Percentiles rank a stretch among this genome's conserved stretches.
Evolutionary conservation across 92 coral and sea anemone species (phyloP).

Genomic region (Palythoa grandiflora): DNA sequence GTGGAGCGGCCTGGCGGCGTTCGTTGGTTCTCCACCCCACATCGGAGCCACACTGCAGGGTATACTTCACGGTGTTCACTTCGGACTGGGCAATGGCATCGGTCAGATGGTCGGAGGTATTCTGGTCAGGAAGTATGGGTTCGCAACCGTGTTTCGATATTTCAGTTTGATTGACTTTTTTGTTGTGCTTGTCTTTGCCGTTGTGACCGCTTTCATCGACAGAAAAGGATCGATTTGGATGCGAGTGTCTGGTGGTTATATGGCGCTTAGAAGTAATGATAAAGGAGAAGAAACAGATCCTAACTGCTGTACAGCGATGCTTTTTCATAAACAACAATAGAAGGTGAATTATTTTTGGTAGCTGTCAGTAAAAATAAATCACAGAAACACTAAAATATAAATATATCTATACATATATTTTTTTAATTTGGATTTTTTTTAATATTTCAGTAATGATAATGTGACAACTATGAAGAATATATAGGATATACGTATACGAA

Average conservation of each 20-base stretch:
- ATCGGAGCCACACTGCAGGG: slow-evolving; percentile 99
- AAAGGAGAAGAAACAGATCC: background rate
- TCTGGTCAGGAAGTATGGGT: slow-evolving; percentile 72
- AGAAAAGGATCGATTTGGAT: slow-evolving; percentile 81
- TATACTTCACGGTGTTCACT: slow-evolving; percentile 85
- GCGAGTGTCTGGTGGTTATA: slow-evolving; percentile 80
- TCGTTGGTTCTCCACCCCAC: slow-evolving; percentile 93
- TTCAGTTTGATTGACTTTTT: slow-evolving; percentile 77
- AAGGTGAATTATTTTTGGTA: background rate
- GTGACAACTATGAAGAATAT: no score
- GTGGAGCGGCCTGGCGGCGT: slow-evolving; percentile 91
- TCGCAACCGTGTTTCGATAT: slow-evolving; percentile 75
- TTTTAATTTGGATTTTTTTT: no score
- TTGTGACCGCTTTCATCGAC: slow-evolving; percentile 58
- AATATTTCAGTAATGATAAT: no score
- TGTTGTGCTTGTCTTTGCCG: slow-evolving; percentile 63
- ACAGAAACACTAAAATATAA: background rate
- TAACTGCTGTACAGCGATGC: background rate
- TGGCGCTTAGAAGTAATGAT: slow-evolving; percentile 46
- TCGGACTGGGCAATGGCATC: slow-evolving; percentile 91
- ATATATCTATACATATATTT: no score
- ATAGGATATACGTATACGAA: no score
- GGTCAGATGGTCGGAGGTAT: slow-evolving; percentile 90
- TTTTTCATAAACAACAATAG: slow-evolving; percentile 25
- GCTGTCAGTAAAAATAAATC: background rate